Conservation (phyloP, 2,113 vertebrate species). For the Rhineura floridana region DNA sequence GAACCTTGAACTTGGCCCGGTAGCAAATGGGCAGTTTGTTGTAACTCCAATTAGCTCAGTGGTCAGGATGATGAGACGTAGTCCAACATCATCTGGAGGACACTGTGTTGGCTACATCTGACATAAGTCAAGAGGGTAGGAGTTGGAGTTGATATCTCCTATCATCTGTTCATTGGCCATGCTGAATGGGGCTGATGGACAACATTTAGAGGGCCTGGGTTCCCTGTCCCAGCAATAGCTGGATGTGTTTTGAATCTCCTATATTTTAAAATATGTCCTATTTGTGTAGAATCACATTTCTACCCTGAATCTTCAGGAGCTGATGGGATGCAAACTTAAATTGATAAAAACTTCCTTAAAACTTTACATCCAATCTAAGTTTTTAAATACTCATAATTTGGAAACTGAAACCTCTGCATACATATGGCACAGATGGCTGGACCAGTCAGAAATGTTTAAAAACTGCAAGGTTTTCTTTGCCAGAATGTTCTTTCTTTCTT, state of each 20-base stretch:
- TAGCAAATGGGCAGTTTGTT: no score
- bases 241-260: no score
- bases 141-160: no score
- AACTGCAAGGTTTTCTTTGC: not conserved
- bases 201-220: no score
- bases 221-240: no score
- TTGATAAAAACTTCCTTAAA: not conserved
- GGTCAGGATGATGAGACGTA: not conserved
- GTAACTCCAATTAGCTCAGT: not conserved
- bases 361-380: not conserved
- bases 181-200: no score
- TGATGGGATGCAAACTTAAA: not conserved
- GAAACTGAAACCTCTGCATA: not conserved
- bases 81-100: not conserved
- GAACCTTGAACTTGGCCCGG: no score
- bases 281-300: not conserved
- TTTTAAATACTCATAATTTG: not conserved
- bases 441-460: not conserved
- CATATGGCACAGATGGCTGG: not conserved
- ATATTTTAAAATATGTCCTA: not conserved
- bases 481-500: constrained; percentile 14
- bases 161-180: no score
- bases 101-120: no score
- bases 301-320: not conserved
- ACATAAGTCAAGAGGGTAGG: no score